Evolutionary conservation across 2,113 vertebrate genomes (phyloP).

Genomic region (Phrynosoma platyrhinos): DNA sequence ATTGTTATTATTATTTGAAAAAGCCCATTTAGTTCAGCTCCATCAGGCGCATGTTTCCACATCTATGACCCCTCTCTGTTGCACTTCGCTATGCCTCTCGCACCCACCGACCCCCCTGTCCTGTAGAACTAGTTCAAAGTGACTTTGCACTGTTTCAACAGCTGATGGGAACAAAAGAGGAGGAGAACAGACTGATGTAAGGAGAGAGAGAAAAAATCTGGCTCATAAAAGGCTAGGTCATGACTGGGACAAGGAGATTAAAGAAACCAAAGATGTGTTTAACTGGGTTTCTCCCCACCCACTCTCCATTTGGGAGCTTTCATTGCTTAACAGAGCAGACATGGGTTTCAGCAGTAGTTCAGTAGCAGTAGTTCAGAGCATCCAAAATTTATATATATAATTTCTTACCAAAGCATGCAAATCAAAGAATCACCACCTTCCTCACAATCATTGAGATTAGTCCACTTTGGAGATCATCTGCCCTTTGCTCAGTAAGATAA

Average conservation of each 20-base stretch:
- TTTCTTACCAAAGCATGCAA: no score
- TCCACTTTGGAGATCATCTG: neutral
- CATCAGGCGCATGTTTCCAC: no score
- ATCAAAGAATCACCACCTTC: no score
- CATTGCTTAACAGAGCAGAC: slow-evolving; percentile 29
- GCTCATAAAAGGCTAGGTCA: slow-evolving; percentile 45
- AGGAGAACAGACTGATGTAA: neutral
- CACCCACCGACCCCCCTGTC: neutral
- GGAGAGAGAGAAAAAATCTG: slow-evolving; percentile 4
- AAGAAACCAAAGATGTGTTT: slow-evolving; percentile 23
- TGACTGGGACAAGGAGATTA: slow-evolving; percentile 58
- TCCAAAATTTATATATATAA: neutral
- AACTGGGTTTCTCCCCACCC: slow-evolving; percentile 29
- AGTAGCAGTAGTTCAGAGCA: slow-evolving; percentile 22
- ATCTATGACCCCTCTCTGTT: neutral
- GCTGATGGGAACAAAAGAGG: slow-evolving; percentile 16
- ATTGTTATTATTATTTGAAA: neutral
- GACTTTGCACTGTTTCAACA: slow-evolving; percentile 33
- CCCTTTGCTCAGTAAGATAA: neutral
- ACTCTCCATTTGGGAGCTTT: neutral
- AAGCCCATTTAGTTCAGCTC: neutral
- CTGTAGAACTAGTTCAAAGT: slow-evolving; percentile 41
- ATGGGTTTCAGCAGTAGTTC: neutral
- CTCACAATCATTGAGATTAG: no score
- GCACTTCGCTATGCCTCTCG: neutral